Conservation (phyloP, 2,888 invertebrate genomes). For the Pasiphila rectangulata region DNA sequence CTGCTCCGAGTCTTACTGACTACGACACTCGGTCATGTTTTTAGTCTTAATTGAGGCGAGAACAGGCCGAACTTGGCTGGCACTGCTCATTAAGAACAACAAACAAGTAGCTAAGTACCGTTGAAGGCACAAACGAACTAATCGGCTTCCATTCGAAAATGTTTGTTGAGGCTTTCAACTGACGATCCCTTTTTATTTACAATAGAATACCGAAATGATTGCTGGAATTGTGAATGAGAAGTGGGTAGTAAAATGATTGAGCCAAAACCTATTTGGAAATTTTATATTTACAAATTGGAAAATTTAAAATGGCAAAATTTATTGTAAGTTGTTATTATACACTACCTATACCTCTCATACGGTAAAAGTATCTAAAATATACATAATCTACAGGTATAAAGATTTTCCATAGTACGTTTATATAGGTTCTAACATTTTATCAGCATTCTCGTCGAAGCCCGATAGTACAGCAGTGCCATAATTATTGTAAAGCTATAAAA, state of each 20-base stretch:
- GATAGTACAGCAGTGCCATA: constrained; percentile 36
- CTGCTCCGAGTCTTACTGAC: background rate
- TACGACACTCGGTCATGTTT: constrained; percentile 69
- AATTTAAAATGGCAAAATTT: no score
- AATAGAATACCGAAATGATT: no score
- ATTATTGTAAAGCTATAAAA: constrained; percentile 56
- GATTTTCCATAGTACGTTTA: no score
- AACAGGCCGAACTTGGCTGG: constrained; percentile 72
- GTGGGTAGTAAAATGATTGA: no score
- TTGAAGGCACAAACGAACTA: constrained; percentile 55
- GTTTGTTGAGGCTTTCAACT: constrained; percentile 27
- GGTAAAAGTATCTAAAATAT: no score
- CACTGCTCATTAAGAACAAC: constrained; percentile 77
- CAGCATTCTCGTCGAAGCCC: constrained; percentile 9
- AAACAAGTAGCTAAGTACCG: constrained; percentile 75
- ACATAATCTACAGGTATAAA: no score
- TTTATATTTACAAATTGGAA: no score
- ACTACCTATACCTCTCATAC: no score
- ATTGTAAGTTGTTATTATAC: no score
- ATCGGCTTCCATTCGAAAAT: constrained; percentile 62
- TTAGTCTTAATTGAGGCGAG: constrained; percentile 76
- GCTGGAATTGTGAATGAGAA: no score
- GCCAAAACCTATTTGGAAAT: no score
- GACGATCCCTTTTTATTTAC: constrained; percentile 24
- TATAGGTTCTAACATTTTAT: background rate